phyloP scores from a whole-genome alignment of 37 sponge, comb jelly and placozoan genomes.

The Cladorhizidae sp. region DNA sequence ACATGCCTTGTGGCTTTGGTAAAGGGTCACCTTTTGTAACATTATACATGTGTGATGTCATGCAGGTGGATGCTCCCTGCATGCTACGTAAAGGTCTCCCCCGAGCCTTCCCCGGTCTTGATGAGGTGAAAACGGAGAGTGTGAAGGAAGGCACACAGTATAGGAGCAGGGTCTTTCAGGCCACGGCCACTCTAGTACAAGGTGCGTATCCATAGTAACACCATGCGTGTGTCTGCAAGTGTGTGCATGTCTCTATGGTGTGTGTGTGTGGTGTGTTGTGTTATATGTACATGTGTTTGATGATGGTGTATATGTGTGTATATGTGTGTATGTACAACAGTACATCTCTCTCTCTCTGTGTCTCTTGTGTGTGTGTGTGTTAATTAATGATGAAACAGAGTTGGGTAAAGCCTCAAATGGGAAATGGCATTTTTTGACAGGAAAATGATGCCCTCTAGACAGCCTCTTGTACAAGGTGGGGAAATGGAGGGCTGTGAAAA shows the following conservation, averaged over 20 bases:
- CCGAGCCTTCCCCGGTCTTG: constrained; percentile 87
- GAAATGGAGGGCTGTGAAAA: no score
- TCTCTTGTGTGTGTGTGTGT: no score
- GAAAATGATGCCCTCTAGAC: no score
- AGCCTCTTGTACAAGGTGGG: no score
- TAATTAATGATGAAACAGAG: no score
- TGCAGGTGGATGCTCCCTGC: constrained; percentile 74
- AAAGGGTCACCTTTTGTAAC: no score
- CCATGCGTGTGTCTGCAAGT: not conserved
- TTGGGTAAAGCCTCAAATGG: no score
- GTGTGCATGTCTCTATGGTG: not conserved
- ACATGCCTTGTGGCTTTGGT: no score
- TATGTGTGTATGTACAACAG: constrained; percentile 1
- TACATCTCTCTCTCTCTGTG: no score
- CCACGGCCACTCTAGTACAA: constrained; percentile 30
- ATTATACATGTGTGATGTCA: not conserved
- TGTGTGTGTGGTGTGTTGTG: not conserved
- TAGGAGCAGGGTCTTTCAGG: constrained; percentile 82
- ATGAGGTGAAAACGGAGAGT: constrained; percentile 81
- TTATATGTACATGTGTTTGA: constrained; percentile 20
- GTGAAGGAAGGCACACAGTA: constrained; percentile 90
- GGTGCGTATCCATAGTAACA: not conserved
- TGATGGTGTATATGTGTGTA: constrained; percentile 33
- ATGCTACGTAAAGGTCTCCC: constrained; percentile 88
- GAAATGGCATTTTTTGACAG: no score